Evolutionary conservation across 2,888 invertebrate species (phyloP).

Genomic region (Diadegma fenestrale): DNA sequence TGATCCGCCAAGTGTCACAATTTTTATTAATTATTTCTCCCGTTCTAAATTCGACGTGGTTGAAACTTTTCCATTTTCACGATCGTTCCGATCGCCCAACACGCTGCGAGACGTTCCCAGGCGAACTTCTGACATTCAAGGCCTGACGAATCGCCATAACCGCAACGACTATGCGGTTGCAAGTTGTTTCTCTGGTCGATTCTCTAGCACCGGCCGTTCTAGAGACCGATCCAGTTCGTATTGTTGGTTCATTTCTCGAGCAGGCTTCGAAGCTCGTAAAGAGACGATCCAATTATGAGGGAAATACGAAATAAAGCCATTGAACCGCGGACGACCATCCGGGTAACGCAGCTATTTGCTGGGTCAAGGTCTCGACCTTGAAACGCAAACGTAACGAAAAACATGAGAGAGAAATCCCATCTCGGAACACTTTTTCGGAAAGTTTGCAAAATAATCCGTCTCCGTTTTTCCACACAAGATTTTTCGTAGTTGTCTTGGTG

Average conservation of each 20-base stretch:
- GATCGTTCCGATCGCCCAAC: neutral
- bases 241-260: neutral
- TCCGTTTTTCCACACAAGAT: neutral
- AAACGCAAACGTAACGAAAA: neutral
- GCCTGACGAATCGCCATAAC: constrained; percentile 25
- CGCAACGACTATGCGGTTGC: constrained; percentile 1
- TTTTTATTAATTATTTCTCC: neutral
- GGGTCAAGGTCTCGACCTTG: constrained; percentile 49
- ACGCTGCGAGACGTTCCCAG: neutral
- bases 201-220: neutral
- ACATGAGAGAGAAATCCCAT: neutral
- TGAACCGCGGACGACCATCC: neutral
- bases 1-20: neutral
- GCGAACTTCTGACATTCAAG: constrained; percentile 49
- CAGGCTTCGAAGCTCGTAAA: neutral
- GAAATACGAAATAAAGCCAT: neutral
- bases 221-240: neutral
- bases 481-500: neutral
- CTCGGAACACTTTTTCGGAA: neutral
- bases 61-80: neutral
- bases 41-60: constrained; percentile 4
- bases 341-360: neutral
- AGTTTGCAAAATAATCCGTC: neutral
- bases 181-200: neutral
- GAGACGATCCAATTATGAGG: neutral